Evolutionary conservation across 2,888 invertebrate species (phyloP), one percentile per base, ranked within the genome.

Genomic region (Nasonovia ribisnigri): DNA sequence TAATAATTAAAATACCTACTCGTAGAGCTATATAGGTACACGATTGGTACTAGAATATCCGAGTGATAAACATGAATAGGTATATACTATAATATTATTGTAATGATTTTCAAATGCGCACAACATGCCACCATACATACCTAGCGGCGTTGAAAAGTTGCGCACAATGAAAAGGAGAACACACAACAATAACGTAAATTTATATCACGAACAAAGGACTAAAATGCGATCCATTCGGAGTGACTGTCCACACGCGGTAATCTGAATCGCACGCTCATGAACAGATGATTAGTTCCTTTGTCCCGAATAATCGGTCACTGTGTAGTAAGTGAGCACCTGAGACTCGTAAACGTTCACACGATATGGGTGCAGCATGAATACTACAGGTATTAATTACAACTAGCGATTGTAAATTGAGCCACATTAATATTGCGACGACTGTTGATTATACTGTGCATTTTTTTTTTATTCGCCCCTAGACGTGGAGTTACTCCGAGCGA

Each of bases 281-380:
- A 77, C 26, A 51, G 90, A 90, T 48, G 77, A 90, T 90, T 90
- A 90, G 90, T 90, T 36, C 48, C 36, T 48, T 90, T 77, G 77
- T 90, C 24, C 48, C n/a, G 13, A 26, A 36, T 90, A 90, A 77
- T 90, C 77, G 48, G 51, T 36, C 90, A 51, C 77, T 6, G 48
- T 42, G 48, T 36, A 36, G 42, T 77, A 36, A 67, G 67, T 60
- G 90, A 36, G 20, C 60, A 90, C 43, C 60, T 67, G 90, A 67
- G 88, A 36, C 88, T 88, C 13, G 42, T 42, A 29, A 51, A 88
- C 36, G 24, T 36, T 2, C 36, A 88, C 88, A 51, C n/a, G n/a
- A 67, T 36, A 36, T 54, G 11, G 54, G 54, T 13, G 54, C 16
- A 54, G 20, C 16, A 54, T 4, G 54, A 20, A 54, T 8, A 57